Percentiles rank a stretch among this genome's conserved stretches.
Conservation (phyloP, 2,888 invertebrate genomes). For the Melinaea menophilus region DNA sequence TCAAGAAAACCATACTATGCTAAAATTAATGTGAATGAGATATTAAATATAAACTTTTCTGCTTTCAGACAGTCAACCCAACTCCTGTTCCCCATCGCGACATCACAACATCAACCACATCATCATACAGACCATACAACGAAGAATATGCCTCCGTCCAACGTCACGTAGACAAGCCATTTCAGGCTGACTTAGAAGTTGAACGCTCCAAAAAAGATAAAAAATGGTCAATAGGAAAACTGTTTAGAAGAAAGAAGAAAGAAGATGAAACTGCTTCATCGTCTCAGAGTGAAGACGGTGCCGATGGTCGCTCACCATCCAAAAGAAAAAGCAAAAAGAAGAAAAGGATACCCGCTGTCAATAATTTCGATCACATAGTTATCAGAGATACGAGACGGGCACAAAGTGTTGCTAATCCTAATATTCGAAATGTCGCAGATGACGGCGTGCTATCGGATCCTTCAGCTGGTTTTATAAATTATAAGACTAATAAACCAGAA, state of each 20-base stretch:
- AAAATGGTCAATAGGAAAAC: conserved; percentile 89
- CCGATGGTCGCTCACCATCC: conserved; percentile 61
- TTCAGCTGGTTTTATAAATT: conserved; percentile 71
- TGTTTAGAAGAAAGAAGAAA: conserved; percentile 86
- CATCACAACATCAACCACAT: conserved; percentile 49
- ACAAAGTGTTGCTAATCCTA: conserved; percentile 68
- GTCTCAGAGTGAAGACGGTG: conserved; percentile 71
- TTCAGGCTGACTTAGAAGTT: conserved; percentile 53
- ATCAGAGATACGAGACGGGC: conserved; percentile 73
- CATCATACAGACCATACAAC: conserved; percentile 61
- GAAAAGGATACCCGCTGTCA: conserved; percentile 71
- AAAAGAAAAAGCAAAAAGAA: conserved; percentile 74
- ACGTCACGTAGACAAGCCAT: conserved; percentile 56
- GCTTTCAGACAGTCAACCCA: conserved; percentile 75
- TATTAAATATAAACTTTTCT: conserved; percentile 32
- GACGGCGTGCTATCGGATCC: conserved; percentile 79
- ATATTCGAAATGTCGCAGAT: conserved; percentile 60
- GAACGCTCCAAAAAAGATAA: conserved; percentile 78
- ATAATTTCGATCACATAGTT: conserved; percentile 83
- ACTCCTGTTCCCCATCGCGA: conserved; percentile 70
- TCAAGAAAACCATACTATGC: too few species aligned
- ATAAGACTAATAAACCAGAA: conserved; percentile 61
- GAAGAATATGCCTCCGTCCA: conserved; percentile 64
- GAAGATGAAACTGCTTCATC: conserved; percentile 79
- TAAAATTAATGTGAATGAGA: background rate